A percentile compares a stretch with the other conserved stretches of the same genome.
Conservation (phyloP, 2,888 invertebrate genomes). For the Frankliniella fusca region DNA sequence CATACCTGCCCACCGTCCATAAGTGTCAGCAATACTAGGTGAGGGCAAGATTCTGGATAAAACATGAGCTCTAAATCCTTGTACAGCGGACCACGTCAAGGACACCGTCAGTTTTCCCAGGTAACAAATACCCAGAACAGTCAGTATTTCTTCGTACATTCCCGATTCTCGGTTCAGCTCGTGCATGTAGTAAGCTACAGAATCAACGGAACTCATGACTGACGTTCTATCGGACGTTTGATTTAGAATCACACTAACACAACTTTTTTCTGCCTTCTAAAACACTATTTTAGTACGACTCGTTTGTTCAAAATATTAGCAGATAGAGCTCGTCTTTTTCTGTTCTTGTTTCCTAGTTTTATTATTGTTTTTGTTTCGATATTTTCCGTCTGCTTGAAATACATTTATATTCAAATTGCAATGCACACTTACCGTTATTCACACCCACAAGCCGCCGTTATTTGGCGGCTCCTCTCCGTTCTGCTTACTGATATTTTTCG, state of each 20-base stretch:
- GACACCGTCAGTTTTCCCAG: conserved; percentile 5
- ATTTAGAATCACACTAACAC: background rate
- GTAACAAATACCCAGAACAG: background rate
- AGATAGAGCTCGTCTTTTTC: too few relatives aligned
- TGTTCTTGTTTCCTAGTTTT: too few relatives aligned
- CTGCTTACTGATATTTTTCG: too few relatives aligned
- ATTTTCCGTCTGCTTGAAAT: too few relatives aligned
- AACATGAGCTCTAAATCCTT: conserved; percentile 5
- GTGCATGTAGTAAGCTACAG: background rate
- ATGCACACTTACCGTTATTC: too few relatives aligned
- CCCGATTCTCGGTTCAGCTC: background rate
- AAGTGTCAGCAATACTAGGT: background rate
- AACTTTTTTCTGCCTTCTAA: background rate
- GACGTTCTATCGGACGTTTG: background rate
- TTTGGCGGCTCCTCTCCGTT: too few relatives aligned
- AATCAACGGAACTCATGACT: background rate
- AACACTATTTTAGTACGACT: too few relatives aligned
- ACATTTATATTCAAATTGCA: too few relatives aligned
- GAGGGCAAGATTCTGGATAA: background rate
- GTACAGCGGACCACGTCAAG: background rate
- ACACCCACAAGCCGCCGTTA: too few relatives aligned
- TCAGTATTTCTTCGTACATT: conserved; percentile 1
- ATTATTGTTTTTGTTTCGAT: too few relatives aligned
- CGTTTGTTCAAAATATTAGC: too few relatives aligned
- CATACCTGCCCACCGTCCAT: background rate